phyloP scores from a whole-genome alignment of 2,888 invertebrate genomes.

The Limnephilus auricula region DNA sequence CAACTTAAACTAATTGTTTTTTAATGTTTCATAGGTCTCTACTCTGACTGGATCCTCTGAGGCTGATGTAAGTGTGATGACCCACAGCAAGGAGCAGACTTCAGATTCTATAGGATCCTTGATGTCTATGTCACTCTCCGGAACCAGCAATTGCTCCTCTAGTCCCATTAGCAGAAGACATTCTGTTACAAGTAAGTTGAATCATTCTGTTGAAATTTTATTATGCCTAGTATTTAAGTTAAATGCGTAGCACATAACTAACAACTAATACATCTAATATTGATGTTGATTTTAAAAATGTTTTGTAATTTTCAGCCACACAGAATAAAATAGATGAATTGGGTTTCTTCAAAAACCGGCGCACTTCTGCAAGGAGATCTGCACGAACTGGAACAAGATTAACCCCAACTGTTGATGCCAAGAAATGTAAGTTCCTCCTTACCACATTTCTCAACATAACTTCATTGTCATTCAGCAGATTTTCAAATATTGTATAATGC shows the following conservation, averaged over 20 bases:
- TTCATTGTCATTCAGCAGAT: no score
- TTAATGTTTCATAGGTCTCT: constrained; percentile 78
- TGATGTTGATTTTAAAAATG: neutral
- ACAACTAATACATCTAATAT: neutral
- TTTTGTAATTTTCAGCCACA: constrained; percentile 76
- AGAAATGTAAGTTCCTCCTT: constrained; percentile 71
- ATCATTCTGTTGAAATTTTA: neutral
- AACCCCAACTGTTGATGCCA: constrained; percentile 74
- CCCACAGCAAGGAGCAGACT: constrained; percentile 78
- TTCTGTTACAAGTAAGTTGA: constrained; percentile 85
- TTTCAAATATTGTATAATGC: no score
- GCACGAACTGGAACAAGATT: constrained; percentile 82
- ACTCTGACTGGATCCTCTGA: constrained; percentile 92
- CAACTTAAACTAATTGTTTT: neutral
- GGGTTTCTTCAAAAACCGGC: constrained; percentile 85
- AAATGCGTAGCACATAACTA: neutral
- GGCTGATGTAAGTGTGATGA: constrained; percentile 78
- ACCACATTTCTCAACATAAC: neutral
- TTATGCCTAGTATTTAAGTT: neutral
- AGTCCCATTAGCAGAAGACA: constrained; percentile 88
- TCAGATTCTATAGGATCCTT: constrained; percentile 86
- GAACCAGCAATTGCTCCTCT: constrained; percentile 87
- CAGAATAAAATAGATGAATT: constrained; percentile 81
- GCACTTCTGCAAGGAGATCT: constrained; percentile 86
- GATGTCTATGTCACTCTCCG: constrained; percentile 86